Evolutionary conservation across 2,888 invertebrate species (phyloP).

Genomic region (Scaptomyza parva): DNA sequence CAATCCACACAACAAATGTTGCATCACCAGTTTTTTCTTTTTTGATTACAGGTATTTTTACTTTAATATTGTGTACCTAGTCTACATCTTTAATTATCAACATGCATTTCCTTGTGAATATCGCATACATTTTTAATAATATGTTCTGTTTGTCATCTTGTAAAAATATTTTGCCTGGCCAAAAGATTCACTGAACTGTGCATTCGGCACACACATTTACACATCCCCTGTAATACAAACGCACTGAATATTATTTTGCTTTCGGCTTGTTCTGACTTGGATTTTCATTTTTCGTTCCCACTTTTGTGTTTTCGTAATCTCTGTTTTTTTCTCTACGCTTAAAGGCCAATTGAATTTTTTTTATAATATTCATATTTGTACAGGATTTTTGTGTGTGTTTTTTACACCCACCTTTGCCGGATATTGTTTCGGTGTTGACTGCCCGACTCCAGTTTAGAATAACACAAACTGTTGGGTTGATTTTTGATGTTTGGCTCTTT

Average conservation of each 20-base stretch:
- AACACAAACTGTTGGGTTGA: conserved; percentile 1
- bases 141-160: conserved; percentile 74
- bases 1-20: too few species aligned
- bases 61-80: conserved; percentile 25
- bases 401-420: conserved; percentile 7
- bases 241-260: conserved; percentile 28
- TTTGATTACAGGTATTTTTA: neutral
- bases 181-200: conserved; percentile 77
- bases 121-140: conserved; percentile 75
- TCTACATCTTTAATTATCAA: conserved; percentile 68
- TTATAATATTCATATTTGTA: conserved; percentile 70
- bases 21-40: too few species aligned
- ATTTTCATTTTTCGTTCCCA: conserved; percentile 6
- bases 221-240: conserved; percentile 3
- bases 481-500: neutral
- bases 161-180: conserved; percentile 68
- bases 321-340: conserved; percentile 42
- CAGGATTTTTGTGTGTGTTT: conserved; percentile 51
- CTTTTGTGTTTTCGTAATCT: conserved; percentile 19
- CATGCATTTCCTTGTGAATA: conserved; percentile 46
- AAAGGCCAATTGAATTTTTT: conserved; percentile 75
- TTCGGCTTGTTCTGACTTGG: conserved; percentile 15
- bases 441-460: conserved; percentile 55
- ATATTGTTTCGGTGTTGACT: neutral
- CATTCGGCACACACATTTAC: conserved; percentile 40